These are phyloP conservation scores for Samia ricini DNA, from an alignment of 1,140 invertebrate species.

Conservation along the genomic window DNA sequence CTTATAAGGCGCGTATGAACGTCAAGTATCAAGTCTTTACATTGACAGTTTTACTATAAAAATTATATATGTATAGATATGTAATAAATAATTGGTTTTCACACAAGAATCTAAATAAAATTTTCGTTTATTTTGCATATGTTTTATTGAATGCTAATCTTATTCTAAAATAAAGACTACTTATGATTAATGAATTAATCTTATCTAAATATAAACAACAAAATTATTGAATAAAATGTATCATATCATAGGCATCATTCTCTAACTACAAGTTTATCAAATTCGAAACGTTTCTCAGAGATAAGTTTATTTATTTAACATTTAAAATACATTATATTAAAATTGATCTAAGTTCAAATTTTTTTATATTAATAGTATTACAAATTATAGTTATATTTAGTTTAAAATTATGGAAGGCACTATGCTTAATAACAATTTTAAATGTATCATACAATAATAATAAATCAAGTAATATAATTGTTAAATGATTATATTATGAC, in stretches of 20 bases:
- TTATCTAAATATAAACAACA: constrained; percentile 48
- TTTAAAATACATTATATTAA: background rate
- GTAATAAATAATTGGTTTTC: too few species aligned
- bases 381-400: constrained; percentile 38
- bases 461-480: too few species aligned
- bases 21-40: too few species aligned
- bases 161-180: constrained; percentile 59
- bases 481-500: too few species aligned
- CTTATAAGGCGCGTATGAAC: too few species aligned
- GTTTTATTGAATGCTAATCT: constrained; percentile 62
- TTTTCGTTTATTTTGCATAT: constrained; percentile 21
- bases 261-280: constrained; percentile 33
- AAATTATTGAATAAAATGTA: constrained; percentile 37
- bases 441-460: too few species aligned
- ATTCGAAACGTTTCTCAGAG: constrained; percentile 29
- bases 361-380: constrained; percentile 38
- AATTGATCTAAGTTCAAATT: constrained; percentile 26
- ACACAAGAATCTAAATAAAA: too few species aligned
- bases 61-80: too few species aligned
- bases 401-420: constrained; percentile 65
- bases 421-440: constrained; percentile 51
- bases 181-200: constrained; percentile 42
- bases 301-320: background rate
- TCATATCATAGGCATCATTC: constrained; percentile 38
- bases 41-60: too few species aligned